Percentiles rank a stretch among this genome's conserved stretches.
These are phyloP conservation scores for Caracal caracal DNA, from an alignment of 2,113 vertebrate species.

Conservation along the genomic window DNA sequence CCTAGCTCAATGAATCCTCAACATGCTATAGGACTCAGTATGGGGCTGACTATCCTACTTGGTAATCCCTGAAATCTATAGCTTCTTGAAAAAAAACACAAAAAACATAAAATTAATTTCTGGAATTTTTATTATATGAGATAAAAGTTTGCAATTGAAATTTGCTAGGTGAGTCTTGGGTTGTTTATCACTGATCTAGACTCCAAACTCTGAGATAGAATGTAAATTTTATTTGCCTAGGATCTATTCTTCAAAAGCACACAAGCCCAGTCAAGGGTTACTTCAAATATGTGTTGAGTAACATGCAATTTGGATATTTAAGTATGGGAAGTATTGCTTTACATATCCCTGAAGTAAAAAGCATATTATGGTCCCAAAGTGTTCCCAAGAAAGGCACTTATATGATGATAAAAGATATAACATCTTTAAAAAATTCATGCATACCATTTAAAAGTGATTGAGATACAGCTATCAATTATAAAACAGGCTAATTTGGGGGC, in stretches of 20 bases:
- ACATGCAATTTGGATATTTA: not conserved
- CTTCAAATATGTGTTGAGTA: not conserved
- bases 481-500: slow-evolving; percentile 46
- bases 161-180: not conserved
- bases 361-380: not conserved
- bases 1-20: not conserved
- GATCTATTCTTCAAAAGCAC: not conserved
- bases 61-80: not conserved
- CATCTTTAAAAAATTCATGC: slow-evolving; percentile 12
- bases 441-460: slow-evolving; percentile 37
- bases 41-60: not conserved
- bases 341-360: not conserved
- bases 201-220: not conserved
- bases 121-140: not conserved
- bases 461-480: slow-evolving; percentile 37
- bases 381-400: not conserved
- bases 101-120: not conserved
- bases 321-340: not conserved
- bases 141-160: not conserved
- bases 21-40: rapidly evolving
- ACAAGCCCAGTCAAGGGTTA: not conserved
- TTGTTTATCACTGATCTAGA: not conserved
- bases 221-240: not conserved
- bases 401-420: not conserved
- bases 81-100: not conserved